These are phyloP conservation scores for Procambarus clarkii DNA, from an alignment of 1,140 invertebrate species.

Conservation along the genomic window DNA sequence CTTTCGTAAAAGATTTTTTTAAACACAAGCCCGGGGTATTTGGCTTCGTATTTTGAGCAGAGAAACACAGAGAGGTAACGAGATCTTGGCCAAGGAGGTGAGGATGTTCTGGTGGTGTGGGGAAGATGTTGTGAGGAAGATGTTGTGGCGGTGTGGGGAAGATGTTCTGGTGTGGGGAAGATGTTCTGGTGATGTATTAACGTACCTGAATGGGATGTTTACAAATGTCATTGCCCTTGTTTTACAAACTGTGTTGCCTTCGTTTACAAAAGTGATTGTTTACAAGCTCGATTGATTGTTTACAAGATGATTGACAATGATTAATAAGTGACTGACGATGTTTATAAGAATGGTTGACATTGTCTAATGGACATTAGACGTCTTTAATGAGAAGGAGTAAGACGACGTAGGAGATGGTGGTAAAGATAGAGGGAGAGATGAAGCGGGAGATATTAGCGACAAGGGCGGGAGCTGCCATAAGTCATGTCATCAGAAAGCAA, in stretches of 20 bases:
- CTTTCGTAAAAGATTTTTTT: background rate
- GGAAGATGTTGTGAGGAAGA: background rate
- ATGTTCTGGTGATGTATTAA: no score
- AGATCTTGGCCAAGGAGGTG: background rate
- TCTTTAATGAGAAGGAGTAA: no score
- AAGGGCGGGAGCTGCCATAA: background rate
- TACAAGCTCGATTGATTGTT: no score
- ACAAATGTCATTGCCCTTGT: no score
- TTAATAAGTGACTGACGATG: no score
- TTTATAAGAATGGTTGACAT: no score
- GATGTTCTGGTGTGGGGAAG: background rate
- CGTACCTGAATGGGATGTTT: no score
- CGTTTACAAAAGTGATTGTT: no score
- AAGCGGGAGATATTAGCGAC: background rate
- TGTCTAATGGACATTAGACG: no score
- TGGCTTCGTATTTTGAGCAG: background rate
- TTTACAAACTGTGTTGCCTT: no score
- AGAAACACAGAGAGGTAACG: background rate
- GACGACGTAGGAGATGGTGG: background rate
- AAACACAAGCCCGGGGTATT: background rate
- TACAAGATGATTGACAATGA: no score
- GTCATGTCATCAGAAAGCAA: constrained; percentile 17
- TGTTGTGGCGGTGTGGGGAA: background rate
- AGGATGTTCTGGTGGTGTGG: background rate
- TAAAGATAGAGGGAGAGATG: constrained; percentile 10